Evolutionary conservation across 1,140 invertebrate genomes (phyloP).

Genomic region (Sarcophaga bullata): DNA sequence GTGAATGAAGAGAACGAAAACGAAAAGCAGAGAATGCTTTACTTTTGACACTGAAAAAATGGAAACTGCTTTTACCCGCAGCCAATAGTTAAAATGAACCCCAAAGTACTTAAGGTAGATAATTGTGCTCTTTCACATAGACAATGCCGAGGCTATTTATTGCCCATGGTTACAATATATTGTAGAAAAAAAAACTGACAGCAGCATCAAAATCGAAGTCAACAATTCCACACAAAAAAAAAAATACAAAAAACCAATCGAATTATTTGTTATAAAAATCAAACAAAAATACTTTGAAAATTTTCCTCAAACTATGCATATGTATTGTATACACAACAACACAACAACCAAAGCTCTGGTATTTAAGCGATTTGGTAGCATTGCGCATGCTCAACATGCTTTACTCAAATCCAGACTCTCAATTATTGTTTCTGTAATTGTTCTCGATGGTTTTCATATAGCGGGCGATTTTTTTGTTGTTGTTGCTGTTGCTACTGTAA

Average conservation of each 20-base stretch:
- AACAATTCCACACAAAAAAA: background rate
- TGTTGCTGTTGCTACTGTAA: no score
- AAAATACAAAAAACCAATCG: no score
- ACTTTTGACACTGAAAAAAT: no score
- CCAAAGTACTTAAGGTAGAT: background rate
- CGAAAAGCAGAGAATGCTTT: no score
- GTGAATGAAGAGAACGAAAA: no score
- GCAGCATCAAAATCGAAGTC: background rate
- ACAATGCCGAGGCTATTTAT: conserved; percentile 21
- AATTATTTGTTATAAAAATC: no score
- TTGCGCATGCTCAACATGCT: conserved; percentile 33
- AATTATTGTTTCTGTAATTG: background rate
- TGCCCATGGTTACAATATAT: background rate
- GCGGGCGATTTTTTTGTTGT: background rate
- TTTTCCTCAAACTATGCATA: no score
- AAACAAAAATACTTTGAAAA: no score
- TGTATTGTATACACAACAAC: background rate
- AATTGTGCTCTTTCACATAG: background rate
- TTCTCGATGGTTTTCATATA: background rate
- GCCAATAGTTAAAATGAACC: background rate
- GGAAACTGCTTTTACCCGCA: background rate
- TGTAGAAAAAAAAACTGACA: background rate
- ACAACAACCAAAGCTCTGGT: background rate
- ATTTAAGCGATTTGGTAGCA: background rate
- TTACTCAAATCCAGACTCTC: background rate